Evolutionary conservation across 92 coral and sea anemone genomes (phyloP), one percentile per base, ranked within the genome.

Genomic region (Actinostola sp.): DNA sequence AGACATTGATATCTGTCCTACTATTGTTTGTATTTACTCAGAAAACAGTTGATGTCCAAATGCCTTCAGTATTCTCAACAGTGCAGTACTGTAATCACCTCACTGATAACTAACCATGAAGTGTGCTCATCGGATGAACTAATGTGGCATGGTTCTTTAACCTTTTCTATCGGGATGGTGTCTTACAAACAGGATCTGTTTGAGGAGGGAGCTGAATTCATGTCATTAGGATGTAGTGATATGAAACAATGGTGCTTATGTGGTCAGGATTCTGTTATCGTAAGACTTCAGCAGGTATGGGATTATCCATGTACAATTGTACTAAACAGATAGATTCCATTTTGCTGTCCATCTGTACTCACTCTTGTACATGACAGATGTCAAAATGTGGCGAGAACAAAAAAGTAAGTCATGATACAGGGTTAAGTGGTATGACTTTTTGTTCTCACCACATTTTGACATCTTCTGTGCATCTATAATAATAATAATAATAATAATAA

Each of bases 181-280:
- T 63, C 82, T 3, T 83, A 83, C 81, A 87, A 88, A 66, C 84
- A 74, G 23, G 84, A 66, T 63, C 64, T 75, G n/a, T 79, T 88
- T 74, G 64, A 77, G 17, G 89, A 80, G 30, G 99, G 86, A 23
- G 82, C 83, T 36, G 84, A 78, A 23, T 79, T 91, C 59, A 81
- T 92, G 77, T 54, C 72, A 45, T 51, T 91, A 9, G 93, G 97
- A 26, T 91, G 97, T 81, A 84, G 82, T 15, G 88, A 76, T 55
- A 75, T 90, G 21, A 81, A 77, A 44, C 66, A 80, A 21, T 90
- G 97, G 92, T 78, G 97, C 39, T 42, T 70, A 11, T 86, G 71
- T 44, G 67, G 75, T 41, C 68, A 72, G 21, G 81, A 74, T 28
- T 43, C 42, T 45, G 71, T 60, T 9, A 42, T n/a, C 27, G 6